Evolutionary conservation across 1,140 invertebrate species (phyloP).

Genomic region (Whitmania pigra): DNA sequence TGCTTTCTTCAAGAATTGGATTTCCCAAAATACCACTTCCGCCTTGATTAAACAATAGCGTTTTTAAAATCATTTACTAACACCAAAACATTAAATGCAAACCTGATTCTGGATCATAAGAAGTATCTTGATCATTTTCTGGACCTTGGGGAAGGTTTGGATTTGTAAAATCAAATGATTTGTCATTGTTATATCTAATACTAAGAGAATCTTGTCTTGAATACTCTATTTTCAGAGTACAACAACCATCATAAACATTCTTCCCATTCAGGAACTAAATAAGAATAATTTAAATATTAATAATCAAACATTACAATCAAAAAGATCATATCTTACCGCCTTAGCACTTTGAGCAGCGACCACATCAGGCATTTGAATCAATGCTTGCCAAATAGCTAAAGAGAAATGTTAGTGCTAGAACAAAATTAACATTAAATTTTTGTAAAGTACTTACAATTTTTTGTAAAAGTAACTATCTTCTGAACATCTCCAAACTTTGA

Average conservation of each 20-base stretch:
- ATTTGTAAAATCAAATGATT: constrained; percentile 13
- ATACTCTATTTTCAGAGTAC: constrained; percentile 8
- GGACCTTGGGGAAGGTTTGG: constrained; percentile 4
- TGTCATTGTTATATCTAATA: constrained; percentile 4
- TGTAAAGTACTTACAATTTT: neutral
- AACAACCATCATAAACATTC: constrained; percentile 12
- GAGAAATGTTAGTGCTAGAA: neutral
- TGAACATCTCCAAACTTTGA: constrained; percentile 1
- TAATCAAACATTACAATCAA: neutral
- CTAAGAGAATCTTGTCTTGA: neutral
- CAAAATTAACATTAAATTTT: neutral
- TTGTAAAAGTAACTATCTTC: constrained; percentile 3
- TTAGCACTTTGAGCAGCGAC: neutral
- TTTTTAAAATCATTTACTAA: no score
- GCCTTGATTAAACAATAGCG: no score
- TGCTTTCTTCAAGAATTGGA: no score
- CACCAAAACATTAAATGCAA: no score
- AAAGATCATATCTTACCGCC: neutral
- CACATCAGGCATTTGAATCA: neutral
- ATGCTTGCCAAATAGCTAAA: constrained; percentile 8
- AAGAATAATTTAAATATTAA: neutral
- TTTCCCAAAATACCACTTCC: no score
- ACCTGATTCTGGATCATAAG: no score
- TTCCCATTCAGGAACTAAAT: neutral
- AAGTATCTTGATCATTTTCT: neutral